Percentiles rank a stretch among this genome's conserved stretches.
These are phyloP conservation scores for Conus ventricosus DNA, from an alignment of 1,140 invertebrate species.

Conservation along the genomic window DNA sequence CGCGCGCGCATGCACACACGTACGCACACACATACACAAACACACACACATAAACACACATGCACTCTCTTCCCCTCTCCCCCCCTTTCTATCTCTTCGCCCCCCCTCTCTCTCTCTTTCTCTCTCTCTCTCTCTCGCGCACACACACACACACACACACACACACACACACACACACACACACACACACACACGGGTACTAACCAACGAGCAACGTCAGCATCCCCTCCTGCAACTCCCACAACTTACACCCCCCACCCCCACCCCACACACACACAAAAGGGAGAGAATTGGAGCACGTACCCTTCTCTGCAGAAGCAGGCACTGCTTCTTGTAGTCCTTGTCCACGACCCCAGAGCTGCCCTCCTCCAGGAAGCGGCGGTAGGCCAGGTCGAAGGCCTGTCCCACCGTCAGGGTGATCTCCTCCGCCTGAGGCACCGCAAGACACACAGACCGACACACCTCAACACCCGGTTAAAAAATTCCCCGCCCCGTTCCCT, in stretches of 20 bases:
- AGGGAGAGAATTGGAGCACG: not conserved
- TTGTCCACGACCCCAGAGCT: slow-evolving; percentile 82
- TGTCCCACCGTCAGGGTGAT: slow-evolving; percentile 98
- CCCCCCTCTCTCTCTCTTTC: too few species aligned
- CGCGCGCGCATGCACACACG: too few species aligned
- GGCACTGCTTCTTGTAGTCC: slow-evolving; percentile 83
- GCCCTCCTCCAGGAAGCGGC: slow-evolving; percentile 83
- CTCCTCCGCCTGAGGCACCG: slow-evolving; percentile 85
- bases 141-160: slow-evolving; percentile 6
- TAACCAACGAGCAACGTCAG: not conserved
- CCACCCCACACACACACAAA: too few species aligned
- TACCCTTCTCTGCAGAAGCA: slow-evolving; percentile 83
- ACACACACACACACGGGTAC: not conserved
- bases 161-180: slow-evolving; percentile 7
- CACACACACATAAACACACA: not conserved
- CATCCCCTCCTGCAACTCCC: too few species aligned
- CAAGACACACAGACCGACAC: not conserved
- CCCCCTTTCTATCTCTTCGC: too few species aligned
- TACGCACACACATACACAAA: not conserved
- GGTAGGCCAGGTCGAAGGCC: slow-evolving; percentile 97
- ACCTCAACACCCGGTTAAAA: too few species aligned
- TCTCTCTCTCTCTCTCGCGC: too few species aligned
- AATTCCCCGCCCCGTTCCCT: too few species aligned
- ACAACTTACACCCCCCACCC: too few species aligned
- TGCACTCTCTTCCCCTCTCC: too few species aligned